These are phyloP conservation scores for Macroramphosus scolopax DNA, from an alignment of 2,797 vertebrate species.

Conservation along the genomic window DNA sequence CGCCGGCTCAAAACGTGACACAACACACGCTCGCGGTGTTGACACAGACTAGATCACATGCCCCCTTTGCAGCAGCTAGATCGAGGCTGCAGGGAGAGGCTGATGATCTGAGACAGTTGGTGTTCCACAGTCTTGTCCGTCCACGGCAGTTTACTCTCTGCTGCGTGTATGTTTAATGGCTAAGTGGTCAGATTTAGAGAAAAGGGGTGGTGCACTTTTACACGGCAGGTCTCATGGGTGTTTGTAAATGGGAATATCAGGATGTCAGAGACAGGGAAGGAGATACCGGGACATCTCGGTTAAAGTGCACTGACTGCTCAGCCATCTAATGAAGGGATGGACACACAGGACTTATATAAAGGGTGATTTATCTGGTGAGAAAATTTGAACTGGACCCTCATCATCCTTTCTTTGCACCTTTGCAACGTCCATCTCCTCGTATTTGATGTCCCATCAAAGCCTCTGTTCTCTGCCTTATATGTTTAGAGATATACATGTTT, in stretches of 20 bases:
- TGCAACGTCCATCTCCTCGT: too few species aligned
- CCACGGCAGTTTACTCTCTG: constrained; percentile 10
- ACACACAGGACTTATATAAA: constrained; percentile 1
- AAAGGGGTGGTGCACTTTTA: background rate
- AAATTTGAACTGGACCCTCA: too few species aligned
- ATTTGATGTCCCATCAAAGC: too few species aligned
- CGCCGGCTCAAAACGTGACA: constrained; percentile 55
- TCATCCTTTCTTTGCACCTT: background rate
- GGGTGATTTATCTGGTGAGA: constrained; percentile 1
- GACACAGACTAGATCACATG: constrained; percentile 22
- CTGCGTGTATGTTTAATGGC: constrained; percentile 20
- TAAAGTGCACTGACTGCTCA: constrained; percentile 1
- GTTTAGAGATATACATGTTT: constrained; percentile 21
- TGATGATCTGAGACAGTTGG: constrained; percentile 8
- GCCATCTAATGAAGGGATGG: constrained; percentile 7
- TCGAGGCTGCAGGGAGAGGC: constrained; percentile 4
- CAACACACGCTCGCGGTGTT: constrained; percentile 40
- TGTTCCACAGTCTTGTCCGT: constrained; percentile 5
- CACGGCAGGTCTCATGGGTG: background rate
- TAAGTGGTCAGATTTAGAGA: constrained; percentile 17
- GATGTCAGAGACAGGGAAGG: too few species aligned
- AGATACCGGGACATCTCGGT: too few species aligned
- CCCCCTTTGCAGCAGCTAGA: constrained; percentile 6
- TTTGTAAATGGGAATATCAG: background rate
- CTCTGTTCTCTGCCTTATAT: constrained; percentile 12